Base-by-base conservation (phyloP, 2,797 vertebrate species). In the Betta splendens region DNA sequence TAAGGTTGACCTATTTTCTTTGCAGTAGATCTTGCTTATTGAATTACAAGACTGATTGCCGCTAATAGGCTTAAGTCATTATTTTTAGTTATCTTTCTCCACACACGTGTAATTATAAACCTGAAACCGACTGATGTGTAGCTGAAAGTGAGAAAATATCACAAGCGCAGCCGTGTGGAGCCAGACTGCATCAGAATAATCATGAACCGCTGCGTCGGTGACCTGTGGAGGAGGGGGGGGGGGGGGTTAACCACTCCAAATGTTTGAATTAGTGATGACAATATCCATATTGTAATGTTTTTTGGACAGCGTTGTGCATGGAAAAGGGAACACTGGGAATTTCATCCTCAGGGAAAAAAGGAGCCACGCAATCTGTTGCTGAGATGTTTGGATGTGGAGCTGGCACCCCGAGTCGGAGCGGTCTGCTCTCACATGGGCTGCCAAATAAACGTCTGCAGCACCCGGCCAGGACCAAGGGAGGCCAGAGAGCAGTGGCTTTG, bases 371-470 rank as follows among this genome's bases (percentile, higher is more conserved):
- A 90, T 78, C 80, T 77, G 88, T 81, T 84, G 88, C 84, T 87
- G 85, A 77, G 86, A 84, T 83, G 85, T 86, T 91, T 89, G 89
- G 90, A 90, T 87, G 80, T 80, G 73, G 80, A 71, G 64, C 86
- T 91, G 91, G 91, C 91, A 87, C 80, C 73, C 87, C 28, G 59
- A 84, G 77, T 72, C 69, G 77, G 57, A 87, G 88, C 87, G 85
- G 89, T 85, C 89, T 91, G 90, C 88, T 90, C 88, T 90, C 79
- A 87, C 84, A 82, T 73, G 72, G 66, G 33, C 75, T 54, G 88
- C 89, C 90, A 91, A 88, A 80, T 77, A 72, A 74, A 79, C 46
- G 78, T 85, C 85, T 78, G 64, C 65, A 71, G 67, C 77, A 73
- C 80, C 84, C 69, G 76, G 77, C 62, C 70, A 47, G 70, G 75